phyloP scores from a whole-genome alignment of 2,888 invertebrate genomes.

The Stramonita haemastoma region DNA sequence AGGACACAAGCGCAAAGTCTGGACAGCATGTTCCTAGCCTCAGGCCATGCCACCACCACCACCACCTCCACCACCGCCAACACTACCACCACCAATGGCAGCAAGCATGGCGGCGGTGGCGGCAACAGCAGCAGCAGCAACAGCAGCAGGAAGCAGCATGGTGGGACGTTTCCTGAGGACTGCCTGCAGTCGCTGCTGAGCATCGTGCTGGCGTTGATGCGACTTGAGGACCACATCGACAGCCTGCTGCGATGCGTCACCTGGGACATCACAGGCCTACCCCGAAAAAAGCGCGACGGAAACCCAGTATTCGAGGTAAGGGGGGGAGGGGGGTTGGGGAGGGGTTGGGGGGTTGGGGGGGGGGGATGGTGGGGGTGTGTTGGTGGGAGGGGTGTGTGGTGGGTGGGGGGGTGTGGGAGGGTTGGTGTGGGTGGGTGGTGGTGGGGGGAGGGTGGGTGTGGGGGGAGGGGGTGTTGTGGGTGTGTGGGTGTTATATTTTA shows the following conservation, averaged over 20 bases:
- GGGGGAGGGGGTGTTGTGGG: too few species aligned
- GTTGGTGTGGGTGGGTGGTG: background rate
- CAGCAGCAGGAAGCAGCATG: background rate
- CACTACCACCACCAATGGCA: background rate
- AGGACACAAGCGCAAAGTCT: constrained; percentile 55
- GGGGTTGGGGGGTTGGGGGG: too few species aligned
- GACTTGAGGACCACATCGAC: constrained; percentile 70
- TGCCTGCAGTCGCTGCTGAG: constrained; percentile 65
- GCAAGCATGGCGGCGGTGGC: too few species aligned
- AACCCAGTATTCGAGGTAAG: constrained; percentile 71
- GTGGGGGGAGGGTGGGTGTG: background rate
- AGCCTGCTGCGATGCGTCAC: constrained; percentile 63
- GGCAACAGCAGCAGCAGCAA: background rate
- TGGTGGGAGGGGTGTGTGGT: background rate
- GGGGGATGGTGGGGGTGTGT: background rate
- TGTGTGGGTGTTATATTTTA: too few species aligned
- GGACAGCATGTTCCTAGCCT: constrained; percentile 56
- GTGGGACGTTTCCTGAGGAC: constrained; percentile 51
- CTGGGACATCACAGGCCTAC: constrained; percentile 69
- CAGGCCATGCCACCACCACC: constrained; percentile 44
- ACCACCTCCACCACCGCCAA: background rate
- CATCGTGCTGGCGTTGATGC: constrained; percentile 64
- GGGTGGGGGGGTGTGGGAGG: background rate
- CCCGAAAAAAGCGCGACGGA: constrained; percentile 60
- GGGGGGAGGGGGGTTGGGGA: background rate